These are phyloP conservation scores for Microctonus aethiopoides DNA, from an alignment of 2,888 invertebrate species.

Conservation along the genomic window DNA sequence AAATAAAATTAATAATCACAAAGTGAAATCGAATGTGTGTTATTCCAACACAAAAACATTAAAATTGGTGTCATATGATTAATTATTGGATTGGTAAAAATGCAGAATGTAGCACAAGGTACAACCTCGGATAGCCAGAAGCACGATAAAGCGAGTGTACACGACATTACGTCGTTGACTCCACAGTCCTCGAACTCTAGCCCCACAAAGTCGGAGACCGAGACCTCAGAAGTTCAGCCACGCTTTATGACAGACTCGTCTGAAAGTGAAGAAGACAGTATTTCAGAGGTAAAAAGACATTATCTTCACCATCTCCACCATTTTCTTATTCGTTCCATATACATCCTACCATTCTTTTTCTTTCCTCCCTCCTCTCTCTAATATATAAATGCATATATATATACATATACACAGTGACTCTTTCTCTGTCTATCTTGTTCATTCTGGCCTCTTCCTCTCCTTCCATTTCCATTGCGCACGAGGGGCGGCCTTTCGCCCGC, in stretches of 20 bases:
- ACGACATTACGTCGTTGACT: conserved; percentile 72
- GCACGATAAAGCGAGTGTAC: conserved; percentile 69
- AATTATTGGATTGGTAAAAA: conserved; percentile 81
- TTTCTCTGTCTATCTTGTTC: not conserved
- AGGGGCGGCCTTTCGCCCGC: conserved; percentile 37
- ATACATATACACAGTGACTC: too few species aligned
- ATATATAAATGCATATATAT: too few species aligned
- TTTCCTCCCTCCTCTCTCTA: not conserved
- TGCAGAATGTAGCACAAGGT: conserved; percentile 91
- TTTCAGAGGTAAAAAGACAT: conserved; percentile 84
- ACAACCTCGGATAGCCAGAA: conserved; percentile 82
- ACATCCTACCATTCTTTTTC: conserved; percentile 5
- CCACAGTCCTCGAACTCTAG: conserved; percentile 87
- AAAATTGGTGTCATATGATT: conserved; percentile 69
- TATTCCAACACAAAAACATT: conserved; percentile 55
- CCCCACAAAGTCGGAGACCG: conserved; percentile 83
- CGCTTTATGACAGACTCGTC: conserved; percentile 94
- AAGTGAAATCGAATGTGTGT: conserved; percentile 53
- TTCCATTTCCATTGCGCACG: conserved; percentile 36
- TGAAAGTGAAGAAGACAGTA: conserved; percentile 96
- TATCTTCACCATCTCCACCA: conserved; percentile 22
- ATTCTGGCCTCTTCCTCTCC: conserved; percentile 13
- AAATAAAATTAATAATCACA: conserved; percentile 4
- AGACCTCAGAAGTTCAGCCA: conserved; percentile 86
- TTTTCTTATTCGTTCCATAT: conserved; percentile 12